phyloP scores from a whole-genome alignment of 1,140 invertebrate species.

The Aethina tumida region DNA sequence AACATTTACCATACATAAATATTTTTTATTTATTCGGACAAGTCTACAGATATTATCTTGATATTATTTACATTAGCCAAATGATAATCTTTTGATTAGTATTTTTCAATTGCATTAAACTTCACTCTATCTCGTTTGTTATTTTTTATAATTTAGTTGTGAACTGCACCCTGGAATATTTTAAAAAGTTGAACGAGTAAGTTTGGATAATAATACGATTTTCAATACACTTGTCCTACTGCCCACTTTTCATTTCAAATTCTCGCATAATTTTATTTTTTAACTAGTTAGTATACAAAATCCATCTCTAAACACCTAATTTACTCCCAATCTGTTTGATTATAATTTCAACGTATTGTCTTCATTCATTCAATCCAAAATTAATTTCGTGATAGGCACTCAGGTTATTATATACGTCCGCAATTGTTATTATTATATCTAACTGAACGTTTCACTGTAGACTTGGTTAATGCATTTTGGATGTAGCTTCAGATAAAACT shows the following conservation, averaged over 20 bases:
- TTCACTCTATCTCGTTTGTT: conserved; percentile 4
- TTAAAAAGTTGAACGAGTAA: conserved; percentile 9
- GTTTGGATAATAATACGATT: conserved; percentile 10
- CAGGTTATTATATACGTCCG: conserved; percentile 20
- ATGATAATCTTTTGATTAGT: background rate
- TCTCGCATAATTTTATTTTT: too few species aligned
- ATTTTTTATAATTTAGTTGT: conserved; percentile 1
- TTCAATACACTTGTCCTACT: too few species aligned
- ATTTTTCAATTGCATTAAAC: background rate
- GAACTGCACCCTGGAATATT: conserved; percentile 2
- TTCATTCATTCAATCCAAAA: conserved; percentile 14
- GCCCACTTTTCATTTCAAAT: too few species aligned
- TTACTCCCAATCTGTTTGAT: too few species aligned
- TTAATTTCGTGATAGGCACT: conserved; percentile 18
- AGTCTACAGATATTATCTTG: conserved; percentile 4
- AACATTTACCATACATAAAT: conserved; percentile 22
- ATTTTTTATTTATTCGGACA: conserved; percentile 2
- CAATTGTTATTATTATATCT: conserved; percentile 11
- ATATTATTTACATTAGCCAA: conserved; percentile 1
- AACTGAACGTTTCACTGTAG: background rate
- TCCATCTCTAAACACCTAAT: too few species aligned
- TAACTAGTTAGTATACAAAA: too few species aligned
- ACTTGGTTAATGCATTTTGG: conserved; percentile 10
- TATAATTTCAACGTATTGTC: conserved; percentile 18
- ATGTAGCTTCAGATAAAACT: conserved; percentile 3